Conservation (phyloP, 2,113 vertebrate species). For the Mormyrus iriodes region DNA sequence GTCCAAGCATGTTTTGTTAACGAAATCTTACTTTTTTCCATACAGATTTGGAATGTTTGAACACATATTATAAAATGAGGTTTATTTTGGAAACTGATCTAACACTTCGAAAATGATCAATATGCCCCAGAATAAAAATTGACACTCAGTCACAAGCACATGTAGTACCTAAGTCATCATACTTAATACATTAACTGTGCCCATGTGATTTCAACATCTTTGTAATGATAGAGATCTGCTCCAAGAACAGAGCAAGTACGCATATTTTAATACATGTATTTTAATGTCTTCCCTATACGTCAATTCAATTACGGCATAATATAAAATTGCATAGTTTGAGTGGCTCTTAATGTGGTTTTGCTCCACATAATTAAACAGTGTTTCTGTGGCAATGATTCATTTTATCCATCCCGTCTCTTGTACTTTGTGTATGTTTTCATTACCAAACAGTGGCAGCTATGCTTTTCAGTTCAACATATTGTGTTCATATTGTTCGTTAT, state of each 20-base stretch:
- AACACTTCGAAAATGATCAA: neutral
- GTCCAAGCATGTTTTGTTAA: neutral
- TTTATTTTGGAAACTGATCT: neutral
- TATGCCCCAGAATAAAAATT: neutral
- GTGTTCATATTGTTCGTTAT: neutral
- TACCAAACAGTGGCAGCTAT: neutral
- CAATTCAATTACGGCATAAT: neutral
- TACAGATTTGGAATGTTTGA: neutral
- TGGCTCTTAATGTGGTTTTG: neutral
- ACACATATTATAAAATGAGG: neutral
- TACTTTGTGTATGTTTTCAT: neutral
- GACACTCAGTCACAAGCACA: neutral
- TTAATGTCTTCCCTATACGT: neutral
- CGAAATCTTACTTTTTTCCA: neutral
- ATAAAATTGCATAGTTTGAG: neutral
- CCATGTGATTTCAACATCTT: neutral
- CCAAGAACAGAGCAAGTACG: neutral
- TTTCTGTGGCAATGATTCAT: neutral
- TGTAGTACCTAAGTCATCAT: neutral
- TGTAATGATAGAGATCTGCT: neutral
- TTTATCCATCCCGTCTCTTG: neutral
- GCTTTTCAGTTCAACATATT: neutral
- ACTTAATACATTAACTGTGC: neutral
- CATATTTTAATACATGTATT: neutral
- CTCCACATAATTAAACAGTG: neutral